Percentiles rank a stretch among this genome's conserved stretches.
Conservation (phyloP, 2,113 vertebrate genomes). For the Pavo muticus region DNA sequence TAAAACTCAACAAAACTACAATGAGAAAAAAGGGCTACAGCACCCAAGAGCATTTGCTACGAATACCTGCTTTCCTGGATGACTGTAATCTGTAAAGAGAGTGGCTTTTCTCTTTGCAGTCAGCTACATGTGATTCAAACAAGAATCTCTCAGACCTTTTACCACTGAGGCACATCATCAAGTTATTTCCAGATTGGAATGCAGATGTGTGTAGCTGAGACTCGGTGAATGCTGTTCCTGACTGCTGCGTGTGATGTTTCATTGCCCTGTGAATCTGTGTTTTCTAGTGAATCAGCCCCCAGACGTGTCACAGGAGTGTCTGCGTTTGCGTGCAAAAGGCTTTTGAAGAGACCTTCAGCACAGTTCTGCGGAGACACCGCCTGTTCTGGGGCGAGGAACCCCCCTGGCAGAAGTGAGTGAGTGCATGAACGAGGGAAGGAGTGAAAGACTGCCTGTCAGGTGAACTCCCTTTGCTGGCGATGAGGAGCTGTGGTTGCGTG, state of each 20-base stretch:
- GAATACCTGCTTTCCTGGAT: background rate
- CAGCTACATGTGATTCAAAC: background rate
- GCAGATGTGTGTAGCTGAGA: background rate
- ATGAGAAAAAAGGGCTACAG: background rate
- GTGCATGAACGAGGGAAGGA: background rate
- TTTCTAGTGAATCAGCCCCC: background rate
- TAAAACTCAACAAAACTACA: background rate
- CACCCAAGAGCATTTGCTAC: background rate
- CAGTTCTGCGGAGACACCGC: accelerated
- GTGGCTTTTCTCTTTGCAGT: background rate
- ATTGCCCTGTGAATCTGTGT: background rate
- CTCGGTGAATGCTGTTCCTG: background rate
- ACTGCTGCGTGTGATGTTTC: background rate
- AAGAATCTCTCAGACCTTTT: background rate
- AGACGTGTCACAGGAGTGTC: background rate
- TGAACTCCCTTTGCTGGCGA: background rate
- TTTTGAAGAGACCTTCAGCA: background rate
- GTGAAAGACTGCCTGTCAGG: background rate
- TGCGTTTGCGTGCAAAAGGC: background rate
- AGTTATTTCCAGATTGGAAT: background rate
- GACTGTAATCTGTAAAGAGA: background rate
- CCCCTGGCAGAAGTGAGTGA: background rate
- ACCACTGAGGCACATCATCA: background rate
- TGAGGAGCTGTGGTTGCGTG: background rate
- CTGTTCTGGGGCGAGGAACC: background rate